These are phyloP conservation scores for Trachelus iudaicus DNA, from an alignment of 2,888 invertebrate species.

Conservation along the genomic window DNA sequence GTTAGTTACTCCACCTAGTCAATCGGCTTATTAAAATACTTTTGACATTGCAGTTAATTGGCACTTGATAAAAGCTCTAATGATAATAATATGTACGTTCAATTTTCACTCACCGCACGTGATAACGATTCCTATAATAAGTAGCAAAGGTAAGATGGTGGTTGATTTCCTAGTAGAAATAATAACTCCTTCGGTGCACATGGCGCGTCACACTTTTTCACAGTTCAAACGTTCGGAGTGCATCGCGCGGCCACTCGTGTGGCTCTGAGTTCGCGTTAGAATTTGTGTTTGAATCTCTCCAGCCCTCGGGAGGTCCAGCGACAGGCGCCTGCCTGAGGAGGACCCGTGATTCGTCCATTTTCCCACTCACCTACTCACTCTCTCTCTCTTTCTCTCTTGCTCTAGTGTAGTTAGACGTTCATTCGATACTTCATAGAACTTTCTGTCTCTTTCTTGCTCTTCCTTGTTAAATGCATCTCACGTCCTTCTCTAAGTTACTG, in stretches of 20 bases:
- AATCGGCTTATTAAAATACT: not conserved
- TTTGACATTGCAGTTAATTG: not conserved
- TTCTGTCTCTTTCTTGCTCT: not conserved
- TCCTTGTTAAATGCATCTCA: no score
- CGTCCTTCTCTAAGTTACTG: no score
- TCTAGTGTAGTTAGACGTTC: not conserved
- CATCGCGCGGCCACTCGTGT: constrained; percentile 58
- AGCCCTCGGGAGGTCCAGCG: constrained; percentile 27
- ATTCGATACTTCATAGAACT: not conserved
- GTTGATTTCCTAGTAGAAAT: constrained; percentile 4
- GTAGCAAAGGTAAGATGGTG: constrained; percentile 17
- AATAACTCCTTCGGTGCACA: constrained; percentile 36
- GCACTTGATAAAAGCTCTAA: constrained; percentile 2
- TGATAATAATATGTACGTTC: not conserved
- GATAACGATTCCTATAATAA: constrained; percentile 35
- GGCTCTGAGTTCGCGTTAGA: constrained; percentile 50
- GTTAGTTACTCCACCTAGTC: not conserved
- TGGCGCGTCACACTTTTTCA: constrained; percentile 37
- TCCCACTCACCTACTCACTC: not conserved
- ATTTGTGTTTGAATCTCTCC: constrained; percentile 46
- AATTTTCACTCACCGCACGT: constrained; percentile 39
- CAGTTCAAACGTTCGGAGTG: constrained; percentile 27
- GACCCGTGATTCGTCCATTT: constrained; percentile 1
- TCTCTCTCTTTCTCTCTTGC: not conserved
- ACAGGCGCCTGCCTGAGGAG: constrained; percentile 31